A percentile compares a stretch with the other conserved stretches of the same genome.
Conservation (phyloP, 2,888 invertebrate species). For the Leptopterna dolabrata region DNA sequence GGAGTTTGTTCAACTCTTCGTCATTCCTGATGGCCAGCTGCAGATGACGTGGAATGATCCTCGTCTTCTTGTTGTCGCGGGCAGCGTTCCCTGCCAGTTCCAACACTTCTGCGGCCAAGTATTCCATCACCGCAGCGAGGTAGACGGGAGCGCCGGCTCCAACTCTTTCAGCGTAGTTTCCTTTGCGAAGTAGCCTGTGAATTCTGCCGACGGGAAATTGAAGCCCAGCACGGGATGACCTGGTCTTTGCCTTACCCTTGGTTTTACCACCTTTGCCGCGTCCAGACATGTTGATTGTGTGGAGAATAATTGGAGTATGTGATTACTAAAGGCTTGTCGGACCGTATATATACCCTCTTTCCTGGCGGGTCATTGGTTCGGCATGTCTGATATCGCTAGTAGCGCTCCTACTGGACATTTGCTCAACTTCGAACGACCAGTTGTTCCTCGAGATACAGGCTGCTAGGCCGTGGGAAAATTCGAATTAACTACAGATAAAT, state of each 20-base stretch:
- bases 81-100: conserved; percentile 75
- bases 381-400: no score
- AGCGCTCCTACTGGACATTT: no score
- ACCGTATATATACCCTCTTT: no score
- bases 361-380: no score
- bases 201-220: conserved; percentile 72
- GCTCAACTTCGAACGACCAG: no score
- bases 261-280: conserved; percentile 85
- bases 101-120: conserved; percentile 75
- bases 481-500: no score
- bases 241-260: conserved; percentile 73
- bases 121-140: conserved; percentile 73
- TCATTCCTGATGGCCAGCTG: conserved; percentile 72
- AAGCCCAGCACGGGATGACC: conserved; percentile 67
- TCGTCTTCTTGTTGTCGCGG: conserved; percentile 73
- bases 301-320: no score
- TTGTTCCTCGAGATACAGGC: no score
- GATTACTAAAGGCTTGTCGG: no score
- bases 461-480: no score
- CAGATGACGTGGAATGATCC: conserved; percentile 83
- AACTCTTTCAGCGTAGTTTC: conserved; percentile 72
- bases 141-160: conserved; percentile 71
- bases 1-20: conserved; percentile 67
- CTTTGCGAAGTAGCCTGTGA: conserved; percentile 72
- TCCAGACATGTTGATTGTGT: conserved; percentile 83